These are phyloP conservation scores for Corvus hawaiiensis DNA, from an alignment of 2,113 vertebrate species.

Conservation along the genomic window DNA sequence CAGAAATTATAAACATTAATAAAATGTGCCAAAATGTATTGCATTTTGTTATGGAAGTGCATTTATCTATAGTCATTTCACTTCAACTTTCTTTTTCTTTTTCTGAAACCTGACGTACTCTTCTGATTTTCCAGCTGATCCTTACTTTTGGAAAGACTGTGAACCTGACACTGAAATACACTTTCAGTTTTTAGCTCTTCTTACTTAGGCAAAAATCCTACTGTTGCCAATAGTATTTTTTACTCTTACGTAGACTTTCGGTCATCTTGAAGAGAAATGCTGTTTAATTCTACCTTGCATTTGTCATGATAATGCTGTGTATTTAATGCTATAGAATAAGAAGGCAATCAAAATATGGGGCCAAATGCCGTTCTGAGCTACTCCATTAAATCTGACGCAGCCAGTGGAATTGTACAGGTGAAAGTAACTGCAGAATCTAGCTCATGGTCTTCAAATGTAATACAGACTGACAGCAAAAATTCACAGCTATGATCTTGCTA, in stretches of 20 bases:
- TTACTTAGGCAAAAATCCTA: neutral
- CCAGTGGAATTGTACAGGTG: neutral
- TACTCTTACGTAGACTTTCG: neutral
- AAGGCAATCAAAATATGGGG: neutral
- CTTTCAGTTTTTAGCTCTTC: neutral
- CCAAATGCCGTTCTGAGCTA: neutral
- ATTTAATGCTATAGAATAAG: conserved; percentile 21
- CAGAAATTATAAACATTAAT: conserved; percentile 48
- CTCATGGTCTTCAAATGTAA: neutral
- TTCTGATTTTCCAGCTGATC: neutral
- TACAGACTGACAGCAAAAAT: conserved; percentile 34
- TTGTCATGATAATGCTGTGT: neutral
- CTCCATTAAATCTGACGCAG: neutral
- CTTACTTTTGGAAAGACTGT: neutral
- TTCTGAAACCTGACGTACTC: neutral
- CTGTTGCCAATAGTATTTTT: neutral
- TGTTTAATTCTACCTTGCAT: conserved; percentile 24
- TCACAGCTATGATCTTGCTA: neutral
- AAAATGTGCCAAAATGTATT: conserved; percentile 61
- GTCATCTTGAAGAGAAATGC: conserved; percentile 11
- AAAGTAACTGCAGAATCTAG: neutral
- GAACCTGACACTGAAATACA: neutral
- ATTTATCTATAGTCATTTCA: conserved; percentile 26
- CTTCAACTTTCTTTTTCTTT: neutral
- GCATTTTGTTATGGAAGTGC: conserved; percentile 53